Evolutionary conservation across 2,888 invertebrate genomes (phyloP).

Genomic region (Lissocephala sabroskyi): DNA sequence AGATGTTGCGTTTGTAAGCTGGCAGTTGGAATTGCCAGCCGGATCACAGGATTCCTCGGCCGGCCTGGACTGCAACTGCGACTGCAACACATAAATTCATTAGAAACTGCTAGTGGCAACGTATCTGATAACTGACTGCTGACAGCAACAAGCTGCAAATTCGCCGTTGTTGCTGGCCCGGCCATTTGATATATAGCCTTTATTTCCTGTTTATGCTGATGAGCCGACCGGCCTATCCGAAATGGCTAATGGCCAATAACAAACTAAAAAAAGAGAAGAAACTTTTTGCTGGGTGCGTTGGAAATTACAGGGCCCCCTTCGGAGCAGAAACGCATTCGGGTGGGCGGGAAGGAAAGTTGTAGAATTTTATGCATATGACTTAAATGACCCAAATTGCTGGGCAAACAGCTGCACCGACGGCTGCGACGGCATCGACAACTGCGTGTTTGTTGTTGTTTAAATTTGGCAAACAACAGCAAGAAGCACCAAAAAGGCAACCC

Average conservation of each 20-base stretch:
- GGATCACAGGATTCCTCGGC: no score
- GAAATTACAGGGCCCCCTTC: background rate
- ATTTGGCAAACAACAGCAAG: slow-evolving; percentile 53
- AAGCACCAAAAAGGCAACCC: no score
- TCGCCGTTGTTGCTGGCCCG: slow-evolving; percentile 5
- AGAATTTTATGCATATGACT: slow-evolving; percentile 55
- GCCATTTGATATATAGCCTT: slow-evolving; percentile 51
- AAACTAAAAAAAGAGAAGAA: slow-evolving; percentile 5
- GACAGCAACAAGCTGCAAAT: slow-evolving; percentile 55
- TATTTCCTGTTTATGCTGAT: slow-evolving; percentile 56
- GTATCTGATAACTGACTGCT: slow-evolving; percentile 50
- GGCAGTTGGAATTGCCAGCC: background rate
- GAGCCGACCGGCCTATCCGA: slow-evolving; percentile 21
- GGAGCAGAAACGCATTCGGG: no score
- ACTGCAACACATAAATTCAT: slow-evolving; percentile 51
- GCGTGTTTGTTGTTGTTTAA: slow-evolving; percentile 53
- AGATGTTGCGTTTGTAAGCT: background rate
- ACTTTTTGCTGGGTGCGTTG: no score
- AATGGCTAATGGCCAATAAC: slow-evolving; percentile 20
- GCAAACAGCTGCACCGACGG: slow-evolving; percentile 45
- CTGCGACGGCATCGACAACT: background rate
- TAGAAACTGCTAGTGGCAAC: slow-evolving; percentile 41
- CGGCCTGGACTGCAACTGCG: background rate
- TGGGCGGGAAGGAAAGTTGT: slow-evolving; percentile 39
- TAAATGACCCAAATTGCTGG: slow-evolving; percentile 63